Evolutionary conservation across 2,888 invertebrate genomes (phyloP).

Genomic region (Thecophora atra): DNA sequence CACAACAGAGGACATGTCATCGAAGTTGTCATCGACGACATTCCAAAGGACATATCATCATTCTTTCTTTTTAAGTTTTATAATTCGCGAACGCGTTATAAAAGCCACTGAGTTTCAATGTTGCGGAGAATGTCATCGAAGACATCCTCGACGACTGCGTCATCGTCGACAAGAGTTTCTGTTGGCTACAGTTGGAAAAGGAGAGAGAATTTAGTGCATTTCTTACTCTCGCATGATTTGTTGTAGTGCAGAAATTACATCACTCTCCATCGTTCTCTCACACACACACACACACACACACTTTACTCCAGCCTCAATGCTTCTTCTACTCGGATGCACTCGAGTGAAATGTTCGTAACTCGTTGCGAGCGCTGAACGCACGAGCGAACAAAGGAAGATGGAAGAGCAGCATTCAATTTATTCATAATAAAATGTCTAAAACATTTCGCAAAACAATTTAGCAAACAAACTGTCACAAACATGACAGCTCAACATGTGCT

Average conservation of each 20-base stretch:
- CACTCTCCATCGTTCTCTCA: not conserved
- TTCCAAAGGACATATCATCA: no score
- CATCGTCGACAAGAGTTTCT: not conserved
- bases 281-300: not conserved
- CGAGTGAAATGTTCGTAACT: slow-evolving; percentile 43
- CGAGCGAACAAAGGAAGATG: slow-evolving; percentile 11
- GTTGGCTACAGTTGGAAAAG: no score
- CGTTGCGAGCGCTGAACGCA: slow-evolving; percentile 34
- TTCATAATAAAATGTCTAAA: slow-evolving; percentile 55
- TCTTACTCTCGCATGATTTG: no score
- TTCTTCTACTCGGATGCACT: slow-evolving; percentile 34
- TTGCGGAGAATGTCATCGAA: not conserved
- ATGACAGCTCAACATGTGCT: slow-evolving; percentile 54
- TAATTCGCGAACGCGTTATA: no score
- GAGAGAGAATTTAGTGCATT: no score
- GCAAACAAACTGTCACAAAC: slow-evolving; percentile 62
- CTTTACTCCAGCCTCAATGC: no score
- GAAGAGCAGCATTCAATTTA: slow-evolving; percentile 44
- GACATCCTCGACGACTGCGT: not conserved
- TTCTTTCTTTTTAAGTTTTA: no score
- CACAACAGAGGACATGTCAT: no score
- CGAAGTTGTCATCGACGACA: no score
- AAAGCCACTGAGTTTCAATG: not conserved
- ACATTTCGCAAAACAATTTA: slow-evolving; percentile 60
- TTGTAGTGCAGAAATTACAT: not conserved